phyloP scores from a whole-genome alignment of 2,797 vertebrate species.

The Darevskia nairensis region DNA sequence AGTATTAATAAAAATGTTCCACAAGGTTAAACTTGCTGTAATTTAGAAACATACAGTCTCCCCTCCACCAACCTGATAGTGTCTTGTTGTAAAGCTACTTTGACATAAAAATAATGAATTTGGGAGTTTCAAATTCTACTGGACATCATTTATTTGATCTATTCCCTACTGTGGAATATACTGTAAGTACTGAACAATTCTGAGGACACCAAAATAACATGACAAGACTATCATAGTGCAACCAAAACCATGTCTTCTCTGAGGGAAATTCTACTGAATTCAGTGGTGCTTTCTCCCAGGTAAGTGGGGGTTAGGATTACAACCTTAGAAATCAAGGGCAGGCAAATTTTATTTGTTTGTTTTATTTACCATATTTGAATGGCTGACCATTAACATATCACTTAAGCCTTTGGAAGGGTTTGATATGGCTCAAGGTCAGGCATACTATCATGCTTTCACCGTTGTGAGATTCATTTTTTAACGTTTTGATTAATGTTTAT shows the following conservation, averaged over 20 bases:
- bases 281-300: no score
- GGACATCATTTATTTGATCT: constrained; percentile 55
- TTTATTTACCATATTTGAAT: background rate
- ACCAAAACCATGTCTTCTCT: no score
- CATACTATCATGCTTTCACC: no score
- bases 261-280: no score
- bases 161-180: constrained; percentile 30
- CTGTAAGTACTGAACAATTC: background rate
- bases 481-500: no score
- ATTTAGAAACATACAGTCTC: constrained; percentile 62
- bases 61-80: constrained; percentile 31
- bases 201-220: background rate
- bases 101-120: constrained; percentile 55
- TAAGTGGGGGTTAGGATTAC: no score
- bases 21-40: constrained; percentile 60
- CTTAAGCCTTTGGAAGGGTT: no score
- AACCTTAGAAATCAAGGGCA: constrained; percentile 47
- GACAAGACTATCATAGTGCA: constrained; percentile 65
- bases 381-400: background rate
- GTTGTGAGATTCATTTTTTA: no score
- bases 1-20: constrained; percentile 68
- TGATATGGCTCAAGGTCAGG: no score
- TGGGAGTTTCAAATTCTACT: constrained; percentile 45
- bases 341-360: constrained; percentile 36
- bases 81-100: constrained; percentile 56